Conservation (phyloP, 2,888 invertebrate species). For the Dexiosoma caninum region DNA sequence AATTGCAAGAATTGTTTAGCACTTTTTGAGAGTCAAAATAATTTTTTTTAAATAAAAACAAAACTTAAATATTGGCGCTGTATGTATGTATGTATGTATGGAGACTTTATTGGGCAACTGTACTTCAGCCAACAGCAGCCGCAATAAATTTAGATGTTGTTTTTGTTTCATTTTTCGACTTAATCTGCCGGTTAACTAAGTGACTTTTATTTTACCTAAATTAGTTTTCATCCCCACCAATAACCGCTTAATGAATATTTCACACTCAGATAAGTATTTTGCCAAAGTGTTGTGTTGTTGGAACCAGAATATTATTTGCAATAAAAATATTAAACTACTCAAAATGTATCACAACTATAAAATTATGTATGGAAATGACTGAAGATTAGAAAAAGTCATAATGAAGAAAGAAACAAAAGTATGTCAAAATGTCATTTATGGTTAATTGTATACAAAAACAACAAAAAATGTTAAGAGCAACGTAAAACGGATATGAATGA, state of each 20-base stretch:
- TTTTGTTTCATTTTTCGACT: too few species aligned
- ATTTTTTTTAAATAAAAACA: too few species aligned
- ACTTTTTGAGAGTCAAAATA: too few species aligned
- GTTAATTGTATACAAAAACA: slow-evolving; percentile 20
- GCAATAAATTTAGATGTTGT: too few species aligned
- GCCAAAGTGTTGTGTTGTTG: neutral
- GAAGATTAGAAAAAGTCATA: slow-evolving; percentile 12
- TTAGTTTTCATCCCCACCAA: neutral
- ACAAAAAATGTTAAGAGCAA: neutral
- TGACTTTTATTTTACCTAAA: neutral
- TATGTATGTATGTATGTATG: too few species aligned
- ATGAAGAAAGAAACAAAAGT: neutral
- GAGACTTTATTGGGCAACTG: too few species aligned
- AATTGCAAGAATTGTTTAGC: too few species aligned
- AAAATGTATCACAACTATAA: slow-evolving; percentile 2
- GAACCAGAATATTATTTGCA: slow-evolving; percentile 1
- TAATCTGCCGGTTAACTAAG: too few species aligned
- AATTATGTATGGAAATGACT: neutral
- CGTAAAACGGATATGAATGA: neutral
- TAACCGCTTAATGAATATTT: slow-evolving; percentile 3
- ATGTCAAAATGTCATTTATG: slow-evolving; percentile 51
- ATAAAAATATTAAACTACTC: slow-evolving; percentile 6
- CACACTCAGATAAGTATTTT: neutral
- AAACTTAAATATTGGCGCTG: too few species aligned
- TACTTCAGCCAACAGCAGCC: too few species aligned